Conservation (phyloP, 2,888 invertebrate species). For the Limenitis camilla region DNA sequence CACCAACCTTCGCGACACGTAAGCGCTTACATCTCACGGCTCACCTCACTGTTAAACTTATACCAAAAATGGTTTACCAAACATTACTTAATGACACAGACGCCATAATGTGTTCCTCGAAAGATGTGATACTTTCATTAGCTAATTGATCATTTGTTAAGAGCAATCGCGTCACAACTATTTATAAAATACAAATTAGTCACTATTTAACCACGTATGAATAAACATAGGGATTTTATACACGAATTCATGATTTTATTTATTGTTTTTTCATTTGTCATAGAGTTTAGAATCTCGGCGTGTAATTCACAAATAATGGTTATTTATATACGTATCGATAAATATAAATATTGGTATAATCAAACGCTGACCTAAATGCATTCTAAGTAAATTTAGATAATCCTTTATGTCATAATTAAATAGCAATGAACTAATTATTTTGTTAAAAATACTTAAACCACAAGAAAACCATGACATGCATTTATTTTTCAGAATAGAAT, state of each 20-base stretch:
- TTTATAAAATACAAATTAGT: background rate
- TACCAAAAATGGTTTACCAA: constrained; percentile 61
- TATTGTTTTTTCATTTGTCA: no score
- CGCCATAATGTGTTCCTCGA: constrained; percentile 18
- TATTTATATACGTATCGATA: no score
- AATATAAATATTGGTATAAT: no score
- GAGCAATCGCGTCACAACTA: constrained; percentile 1
- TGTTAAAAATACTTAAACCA: constrained; percentile 5
- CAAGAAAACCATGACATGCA: constrained; percentile 13
- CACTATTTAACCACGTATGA: no score
- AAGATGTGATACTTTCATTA: constrained; percentile 9
- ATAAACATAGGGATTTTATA: no score
- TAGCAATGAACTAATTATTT: background rate
- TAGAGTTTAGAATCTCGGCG: no score
- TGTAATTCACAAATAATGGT: no score
- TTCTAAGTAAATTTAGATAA: no score
- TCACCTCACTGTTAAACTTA: constrained; percentile 61
- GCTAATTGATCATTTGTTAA: background rate
- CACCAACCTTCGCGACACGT: constrained; percentile 62
- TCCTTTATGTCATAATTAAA: background rate
- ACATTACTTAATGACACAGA: constrained; percentile 36
- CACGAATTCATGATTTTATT: no score
- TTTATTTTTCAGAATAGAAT: constrained; percentile 6
- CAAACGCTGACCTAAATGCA: no score
- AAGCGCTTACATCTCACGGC: constrained; percentile 64